Conservation (phyloP, 2,113 vertebrate species). For the Strix aluco region DNA sequence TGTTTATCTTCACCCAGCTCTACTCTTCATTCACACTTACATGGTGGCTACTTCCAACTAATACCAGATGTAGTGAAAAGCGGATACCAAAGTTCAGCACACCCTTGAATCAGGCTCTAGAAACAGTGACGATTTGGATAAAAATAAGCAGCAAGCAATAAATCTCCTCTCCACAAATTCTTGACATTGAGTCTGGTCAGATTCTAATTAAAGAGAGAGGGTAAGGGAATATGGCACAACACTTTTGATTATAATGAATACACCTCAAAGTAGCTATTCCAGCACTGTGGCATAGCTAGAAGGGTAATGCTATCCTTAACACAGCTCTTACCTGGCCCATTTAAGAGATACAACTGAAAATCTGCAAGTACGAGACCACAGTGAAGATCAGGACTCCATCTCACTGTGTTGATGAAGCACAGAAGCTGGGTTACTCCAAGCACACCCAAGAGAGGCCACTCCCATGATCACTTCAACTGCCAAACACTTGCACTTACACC, state of each 20-base stretch:
- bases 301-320: background rate
- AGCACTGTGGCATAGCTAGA: background rate
- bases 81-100: background rate
- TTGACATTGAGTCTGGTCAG: background rate
- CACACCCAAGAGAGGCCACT: too few species aligned
- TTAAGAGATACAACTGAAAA: too few species aligned
- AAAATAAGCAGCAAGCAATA: background rate
- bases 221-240: background rate
- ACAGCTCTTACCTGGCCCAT: background rate
- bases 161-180: background rate
- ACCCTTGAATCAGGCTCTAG: background rate
- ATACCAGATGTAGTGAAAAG: background rate
- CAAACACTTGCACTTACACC: background rate
- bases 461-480: background rate
- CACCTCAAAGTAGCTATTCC: background rate
- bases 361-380: fast-evolving
- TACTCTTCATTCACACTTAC: background rate
- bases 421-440: too few species aligned
- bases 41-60: background rate
- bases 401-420: too few species aligned
- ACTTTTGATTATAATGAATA: fast-evolving
- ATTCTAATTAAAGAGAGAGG: background rate
- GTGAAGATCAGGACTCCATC: background rate
- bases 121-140: background rate
- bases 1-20: background rate